A percentile compares a stretch with the other conserved stretches of the same genome.
phyloP scores from a whole-genome alignment of 2,113 vertebrate genomes.

The Calidris pygmaea region DNA sequence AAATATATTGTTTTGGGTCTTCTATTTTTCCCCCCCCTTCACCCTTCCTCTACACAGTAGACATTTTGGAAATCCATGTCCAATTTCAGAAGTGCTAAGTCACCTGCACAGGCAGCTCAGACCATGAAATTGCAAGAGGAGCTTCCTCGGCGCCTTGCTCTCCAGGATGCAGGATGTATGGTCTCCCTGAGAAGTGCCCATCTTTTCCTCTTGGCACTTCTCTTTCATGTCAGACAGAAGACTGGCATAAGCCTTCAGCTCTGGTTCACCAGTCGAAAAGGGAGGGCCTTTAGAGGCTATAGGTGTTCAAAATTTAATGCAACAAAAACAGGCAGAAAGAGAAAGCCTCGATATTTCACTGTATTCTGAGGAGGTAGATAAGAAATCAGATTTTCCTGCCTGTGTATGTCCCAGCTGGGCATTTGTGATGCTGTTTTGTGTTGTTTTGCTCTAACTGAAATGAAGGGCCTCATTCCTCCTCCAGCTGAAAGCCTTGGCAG shows the following conservation, averaged over 20 bases:
- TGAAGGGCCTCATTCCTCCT: slow-evolving; percentile 50
- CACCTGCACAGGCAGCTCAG: background rate
- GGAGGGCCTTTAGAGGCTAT: background rate
- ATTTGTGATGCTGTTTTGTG: background rate
- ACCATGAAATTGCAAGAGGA: background rate
- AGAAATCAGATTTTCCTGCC: background rate
- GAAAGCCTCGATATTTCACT: background rate
- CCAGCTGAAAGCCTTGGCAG: slow-evolving; percentile 46
- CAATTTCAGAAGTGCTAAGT: background rate
- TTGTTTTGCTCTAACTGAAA: slow-evolving; percentile 19
- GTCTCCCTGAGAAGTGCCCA: background rate
- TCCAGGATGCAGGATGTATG: background rate
- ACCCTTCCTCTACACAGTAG: background rate
- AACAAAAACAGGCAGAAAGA: background rate
- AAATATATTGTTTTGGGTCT: background rate
- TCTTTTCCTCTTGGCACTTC: background rate
- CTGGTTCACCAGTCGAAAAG: background rate
- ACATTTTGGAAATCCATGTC: background rate
- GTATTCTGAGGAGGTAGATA: background rate
- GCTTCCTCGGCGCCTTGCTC: background rate
- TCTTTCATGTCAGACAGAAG: background rate
- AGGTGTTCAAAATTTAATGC: background rate
- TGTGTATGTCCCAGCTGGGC: background rate
- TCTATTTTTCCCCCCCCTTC: background rate
- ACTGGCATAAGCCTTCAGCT: background rate